A percentile compares a stretch with the other conserved stretches of the same genome.
phyloP scores from a whole-genome alignment of 2,888 invertebrate genomes.

The Gymnosoma rotundatum region DNA sequence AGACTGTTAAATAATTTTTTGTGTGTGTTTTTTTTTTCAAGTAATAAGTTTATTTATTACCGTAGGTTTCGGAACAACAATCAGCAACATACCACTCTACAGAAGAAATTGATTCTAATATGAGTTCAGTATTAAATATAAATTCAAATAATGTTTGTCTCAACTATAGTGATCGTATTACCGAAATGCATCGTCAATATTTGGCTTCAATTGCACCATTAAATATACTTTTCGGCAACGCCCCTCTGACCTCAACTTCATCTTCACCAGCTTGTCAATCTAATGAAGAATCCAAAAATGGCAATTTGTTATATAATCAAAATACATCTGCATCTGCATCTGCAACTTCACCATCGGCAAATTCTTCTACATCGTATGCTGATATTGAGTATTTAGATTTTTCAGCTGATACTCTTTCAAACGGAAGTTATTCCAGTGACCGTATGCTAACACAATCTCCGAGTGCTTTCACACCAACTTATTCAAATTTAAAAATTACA shows the following conservation, averaged over 20 bases:
- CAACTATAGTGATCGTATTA: slow-evolving; percentile 81
- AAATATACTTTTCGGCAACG: slow-evolving; percentile 79
- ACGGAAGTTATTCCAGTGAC: slow-evolving; percentile 71
- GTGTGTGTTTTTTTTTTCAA: background rate
- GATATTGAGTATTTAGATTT: slow-evolving; percentile 72
- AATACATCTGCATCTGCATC: slow-evolving; percentile 22
- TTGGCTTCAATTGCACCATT: slow-evolving; percentile 80
- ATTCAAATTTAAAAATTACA: slow-evolving; percentile 30
- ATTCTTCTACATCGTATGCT: slow-evolving; percentile 65
- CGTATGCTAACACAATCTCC: slow-evolving; percentile 74
- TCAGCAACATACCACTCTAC: slow-evolving; percentile 28
- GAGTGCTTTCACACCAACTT: slow-evolving; percentile 77
- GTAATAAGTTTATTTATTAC: background rate
- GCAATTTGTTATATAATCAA: background rate
- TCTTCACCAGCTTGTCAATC: slow-evolving; percentile 26
- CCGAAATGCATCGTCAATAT: slow-evolving; percentile 81
- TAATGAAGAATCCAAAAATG: slow-evolving; percentile 41
- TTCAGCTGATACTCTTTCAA: slow-evolving; percentile 69
- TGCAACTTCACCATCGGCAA: slow-evolving; percentile 59
- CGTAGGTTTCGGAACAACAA: slow-evolving; percentile 53
- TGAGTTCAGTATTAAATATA: slow-evolving; percentile 49
- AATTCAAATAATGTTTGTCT: slow-evolving; percentile 72
- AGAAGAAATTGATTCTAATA: slow-evolving; percentile 24
- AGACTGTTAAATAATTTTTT: no score
- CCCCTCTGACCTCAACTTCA: slow-evolving; percentile 47